Conservation (phyloP, 2,888 invertebrate species). For the Chloroclysta siterata region DNA sequence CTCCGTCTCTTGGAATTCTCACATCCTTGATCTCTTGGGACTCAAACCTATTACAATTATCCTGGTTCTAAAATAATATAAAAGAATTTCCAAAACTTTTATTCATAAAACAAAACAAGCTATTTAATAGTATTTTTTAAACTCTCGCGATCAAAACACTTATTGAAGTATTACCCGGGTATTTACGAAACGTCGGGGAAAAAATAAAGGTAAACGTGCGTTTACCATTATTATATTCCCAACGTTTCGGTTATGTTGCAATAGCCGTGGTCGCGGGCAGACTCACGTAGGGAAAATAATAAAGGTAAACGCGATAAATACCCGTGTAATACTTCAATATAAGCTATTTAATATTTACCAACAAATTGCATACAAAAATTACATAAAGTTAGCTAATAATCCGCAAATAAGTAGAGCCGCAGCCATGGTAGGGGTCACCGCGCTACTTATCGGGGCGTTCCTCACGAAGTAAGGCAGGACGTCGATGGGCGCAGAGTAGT, state of each 20-base stretch:
- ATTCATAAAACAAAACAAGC: background rate
- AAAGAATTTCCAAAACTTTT: background rate
- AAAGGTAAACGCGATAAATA: too few species aligned
- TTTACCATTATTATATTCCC: too few species aligned
- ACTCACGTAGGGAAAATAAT: too few species aligned
- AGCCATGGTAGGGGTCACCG: slow-evolving; percentile 47
- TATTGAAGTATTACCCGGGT: too few species aligned
- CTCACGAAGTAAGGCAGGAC: slow-evolving; percentile 88
- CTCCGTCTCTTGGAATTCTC: slow-evolving; percentile 23
- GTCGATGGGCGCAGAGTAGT: slow-evolving; percentile 88
- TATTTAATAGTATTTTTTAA: too few species aligned
- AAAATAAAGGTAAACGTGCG: too few species aligned
- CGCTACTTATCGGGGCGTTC: slow-evolving; percentile 43
- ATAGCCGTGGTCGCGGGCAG: too few species aligned
- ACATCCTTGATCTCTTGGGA: slow-evolving; percentile 9
- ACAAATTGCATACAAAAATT: background rate
- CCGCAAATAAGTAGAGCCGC: slow-evolving; percentile 51
- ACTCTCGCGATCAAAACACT: too few species aligned
- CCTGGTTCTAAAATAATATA: background rate
- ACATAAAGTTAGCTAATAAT: slow-evolving; percentile 44
- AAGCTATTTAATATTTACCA: background rate
- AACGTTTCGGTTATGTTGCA: too few species aligned
- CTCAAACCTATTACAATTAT: background rate
- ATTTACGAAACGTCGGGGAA: too few species aligned
- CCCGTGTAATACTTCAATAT: too few species aligned